These are phyloP conservation scores for Glomeris maerens DNA, from an alignment of 1,140 invertebrate species.

Conservation along the genomic window DNA sequence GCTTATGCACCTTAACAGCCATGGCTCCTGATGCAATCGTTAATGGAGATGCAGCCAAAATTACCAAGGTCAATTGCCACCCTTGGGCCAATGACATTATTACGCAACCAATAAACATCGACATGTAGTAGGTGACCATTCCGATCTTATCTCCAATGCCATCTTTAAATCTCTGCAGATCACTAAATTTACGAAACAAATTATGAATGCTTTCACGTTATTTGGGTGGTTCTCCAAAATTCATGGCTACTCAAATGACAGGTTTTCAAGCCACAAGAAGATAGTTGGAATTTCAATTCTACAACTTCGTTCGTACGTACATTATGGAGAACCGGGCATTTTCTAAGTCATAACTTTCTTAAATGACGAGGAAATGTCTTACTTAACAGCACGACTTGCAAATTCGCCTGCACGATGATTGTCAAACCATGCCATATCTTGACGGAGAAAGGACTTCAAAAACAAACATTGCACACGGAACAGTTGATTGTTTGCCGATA, in stretches of 20 bases:
- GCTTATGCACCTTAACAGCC: constrained; percentile 20
- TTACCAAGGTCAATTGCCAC: constrained; percentile 67
- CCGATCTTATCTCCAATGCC: constrained; percentile 78
- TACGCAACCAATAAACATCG: constrained; percentile 51
- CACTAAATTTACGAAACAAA: constrained; percentile 37
- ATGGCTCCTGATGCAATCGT: constrained; percentile 37
- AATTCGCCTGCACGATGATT: constrained; percentile 71
- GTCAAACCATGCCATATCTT: constrained; percentile 87
- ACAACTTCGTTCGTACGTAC: too few species aligned
- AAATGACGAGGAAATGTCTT: too few species aligned
- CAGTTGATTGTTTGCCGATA: constrained; percentile 51
- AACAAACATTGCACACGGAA: constrained; percentile 53
- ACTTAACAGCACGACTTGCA: constrained; percentile 77
- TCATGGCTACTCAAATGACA: too few species aligned
- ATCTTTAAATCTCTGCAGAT: constrained; percentile 73
- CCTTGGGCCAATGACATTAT: constrained; percentile 57
- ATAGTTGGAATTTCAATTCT: too few species aligned
- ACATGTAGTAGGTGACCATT: constrained; percentile 54
- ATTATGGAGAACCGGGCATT: too few species aligned
- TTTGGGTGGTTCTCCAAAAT: too few species aligned
- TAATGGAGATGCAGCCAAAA: constrained; percentile 57
- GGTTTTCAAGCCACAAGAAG: too few species aligned
- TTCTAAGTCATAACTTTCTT: too few species aligned
- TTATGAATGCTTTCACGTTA: too few species aligned
- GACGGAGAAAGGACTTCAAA: constrained; percentile 59